Conservation (phyloP, 92 coral and sea anemone genomes). For the Umimayanthus kanabou region DNA sequence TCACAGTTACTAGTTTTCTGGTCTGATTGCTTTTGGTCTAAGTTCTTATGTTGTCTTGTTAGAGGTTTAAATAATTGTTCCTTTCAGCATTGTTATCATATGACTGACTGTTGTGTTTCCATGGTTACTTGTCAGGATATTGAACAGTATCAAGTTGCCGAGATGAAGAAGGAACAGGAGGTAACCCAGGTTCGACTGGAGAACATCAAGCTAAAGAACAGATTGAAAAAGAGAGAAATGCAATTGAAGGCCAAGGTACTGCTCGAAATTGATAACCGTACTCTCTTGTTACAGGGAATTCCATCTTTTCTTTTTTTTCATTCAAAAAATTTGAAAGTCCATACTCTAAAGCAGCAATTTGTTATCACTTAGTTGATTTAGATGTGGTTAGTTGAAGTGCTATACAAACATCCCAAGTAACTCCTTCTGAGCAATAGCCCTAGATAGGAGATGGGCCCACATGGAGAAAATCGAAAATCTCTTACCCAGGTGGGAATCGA, state of each 20-base stretch:
- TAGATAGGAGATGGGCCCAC: too few species aligned
- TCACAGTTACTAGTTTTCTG: not conserved
- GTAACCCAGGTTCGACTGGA: slow-evolving; percentile 97
- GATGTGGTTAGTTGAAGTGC: too few species aligned
- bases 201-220: slow-evolving; percentile 91
- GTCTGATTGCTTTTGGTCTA: not conserved
- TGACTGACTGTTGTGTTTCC: not conserved
- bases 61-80: not conserved
- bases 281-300: not conserved
- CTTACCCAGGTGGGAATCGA: too few species aligned
- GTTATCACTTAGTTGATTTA: too few species aligned
- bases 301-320: too few species aligned
- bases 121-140: slow-evolving; percentile 60
- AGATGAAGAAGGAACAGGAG: slow-evolving; percentile 92
- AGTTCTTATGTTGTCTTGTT: not conserved
- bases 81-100: too few species aligned
- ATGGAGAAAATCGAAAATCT: too few species aligned
- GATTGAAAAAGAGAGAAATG: slow-evolving; percentile 97
- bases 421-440: too few species aligned
- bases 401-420: too few species aligned
- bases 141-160: slow-evolving; percentile 86
- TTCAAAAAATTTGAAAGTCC: too few species aligned
- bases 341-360: too few species aligned
- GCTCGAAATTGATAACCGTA: not conserved
- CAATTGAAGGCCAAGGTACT: slow-evolving; percentile 95